Conservation (phyloP, 2,113 vertebrate species). For the Zosterops pallidus region DNA sequence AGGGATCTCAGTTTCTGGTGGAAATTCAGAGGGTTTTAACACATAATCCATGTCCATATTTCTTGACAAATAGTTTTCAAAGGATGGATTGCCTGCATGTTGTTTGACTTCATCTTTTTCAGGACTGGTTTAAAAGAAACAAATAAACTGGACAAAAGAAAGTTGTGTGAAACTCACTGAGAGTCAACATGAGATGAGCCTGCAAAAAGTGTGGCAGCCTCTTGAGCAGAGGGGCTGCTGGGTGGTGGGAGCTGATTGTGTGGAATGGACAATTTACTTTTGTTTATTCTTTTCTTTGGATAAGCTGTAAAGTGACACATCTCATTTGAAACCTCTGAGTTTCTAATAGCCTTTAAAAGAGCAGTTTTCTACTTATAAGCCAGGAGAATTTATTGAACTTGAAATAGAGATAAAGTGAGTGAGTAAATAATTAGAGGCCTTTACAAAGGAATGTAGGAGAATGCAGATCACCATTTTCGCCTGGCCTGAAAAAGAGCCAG, state of each 20-base stretch:
- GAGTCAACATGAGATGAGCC: not conserved
- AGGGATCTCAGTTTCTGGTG: not conserved
- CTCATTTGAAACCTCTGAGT: not conserved
- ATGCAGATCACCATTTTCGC: not conserved
- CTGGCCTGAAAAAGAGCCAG: not conserved
- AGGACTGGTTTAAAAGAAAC: not conserved
- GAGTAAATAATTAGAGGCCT: not conserved
- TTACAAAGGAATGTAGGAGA: not conserved
- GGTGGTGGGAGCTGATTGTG: not conserved
- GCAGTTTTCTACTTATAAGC: not conserved
- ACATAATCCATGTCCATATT: not conserved
- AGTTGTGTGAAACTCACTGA: not conserved
- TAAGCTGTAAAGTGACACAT: not conserved
- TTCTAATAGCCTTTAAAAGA: not conserved
- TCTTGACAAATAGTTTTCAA: not conserved
- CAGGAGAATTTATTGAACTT: not conserved
- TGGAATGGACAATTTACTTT: not conserved
- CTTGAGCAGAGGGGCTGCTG: not conserved
- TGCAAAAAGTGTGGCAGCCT: not conserved
- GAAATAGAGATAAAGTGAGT: not conserved
- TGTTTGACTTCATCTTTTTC: not conserved
- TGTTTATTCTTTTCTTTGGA: not conserved
- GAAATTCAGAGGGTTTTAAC: not conserved
- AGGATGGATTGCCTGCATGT: not conserved
- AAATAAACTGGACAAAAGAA: not conserved